Conservation (phyloP, 2,113 vertebrate genomes). For the Gymnorhina tibicen region DNA sequence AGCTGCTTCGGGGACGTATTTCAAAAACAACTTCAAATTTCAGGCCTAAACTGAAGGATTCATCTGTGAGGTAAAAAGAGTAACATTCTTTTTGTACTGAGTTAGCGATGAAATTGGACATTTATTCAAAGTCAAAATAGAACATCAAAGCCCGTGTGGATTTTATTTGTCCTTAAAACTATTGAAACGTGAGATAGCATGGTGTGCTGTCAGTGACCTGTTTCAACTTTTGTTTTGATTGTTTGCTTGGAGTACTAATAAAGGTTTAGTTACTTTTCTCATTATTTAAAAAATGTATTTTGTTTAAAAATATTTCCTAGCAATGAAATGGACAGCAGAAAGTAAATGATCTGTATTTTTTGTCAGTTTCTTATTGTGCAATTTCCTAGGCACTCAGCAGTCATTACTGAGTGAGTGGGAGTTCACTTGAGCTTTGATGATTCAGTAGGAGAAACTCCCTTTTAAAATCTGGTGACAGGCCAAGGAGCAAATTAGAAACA, state of each 20-base stretch:
- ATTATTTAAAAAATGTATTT: not conserved
- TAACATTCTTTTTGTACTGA: not conserved
- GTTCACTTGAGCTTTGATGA: not conserved
- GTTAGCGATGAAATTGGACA: not conserved
- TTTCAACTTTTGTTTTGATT: not conserved
- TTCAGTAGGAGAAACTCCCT: not conserved
- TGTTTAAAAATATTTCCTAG: not conserved
- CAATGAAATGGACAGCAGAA: not conserved
- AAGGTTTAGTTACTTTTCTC: not conserved
- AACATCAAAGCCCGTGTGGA: not conserved
- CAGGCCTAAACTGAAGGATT: slow-evolving; percentile 83
- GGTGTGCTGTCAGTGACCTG: not conserved
- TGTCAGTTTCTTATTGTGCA: not conserved
- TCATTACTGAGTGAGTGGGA: not conserved
- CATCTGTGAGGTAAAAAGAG: slow-evolving; percentile 72
- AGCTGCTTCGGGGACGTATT: slow-evolving; percentile 86
- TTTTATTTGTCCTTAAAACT: not conserved
- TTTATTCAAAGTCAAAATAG: not conserved
- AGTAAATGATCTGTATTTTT: not conserved
- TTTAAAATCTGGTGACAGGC: not conserved
- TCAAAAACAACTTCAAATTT: slow-evolving; percentile 90
- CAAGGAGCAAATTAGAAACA: slow-evolving; percentile 24
- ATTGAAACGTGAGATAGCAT: not conserved
- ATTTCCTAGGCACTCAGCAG: not conserved
- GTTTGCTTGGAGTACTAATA: not conserved